Evolutionary conservation across 2,888 invertebrate genomes (phyloP), one percentile per base, ranked within the genome.

Genomic region (Lasioglossum villosulum): DNA sequence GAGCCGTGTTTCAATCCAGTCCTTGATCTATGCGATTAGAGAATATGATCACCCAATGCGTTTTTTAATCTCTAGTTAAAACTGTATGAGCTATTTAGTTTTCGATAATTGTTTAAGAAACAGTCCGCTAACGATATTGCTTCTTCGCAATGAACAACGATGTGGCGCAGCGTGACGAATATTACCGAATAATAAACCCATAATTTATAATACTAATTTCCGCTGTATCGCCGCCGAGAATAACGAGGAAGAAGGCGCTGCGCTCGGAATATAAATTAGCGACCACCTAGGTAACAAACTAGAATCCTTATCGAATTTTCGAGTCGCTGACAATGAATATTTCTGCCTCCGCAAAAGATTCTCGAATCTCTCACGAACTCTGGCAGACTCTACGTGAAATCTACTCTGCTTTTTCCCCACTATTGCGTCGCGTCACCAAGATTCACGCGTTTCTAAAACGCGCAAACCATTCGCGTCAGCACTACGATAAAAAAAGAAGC

Each of bases 141-240:
- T n/a, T 34, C 8, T 23, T 23, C 23, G 4, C 4, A 14, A n/a
- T 37, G 45, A 76, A 45, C 45, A 76, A 76, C 59, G 45, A 10
- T 0, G 30, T 1, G 59, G 30, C 39, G 39, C 6, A 3, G 6
- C 27, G 39, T 42, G 39, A 63, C 76, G 59, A 63, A 76, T 45
- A 63, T 66, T 45, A 48, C 45, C 45, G 76, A 76, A 66, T 76
- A 76, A 76, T 76, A 48, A n/a, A 66, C 23, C 66, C 59, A 66
- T 66, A 66, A 76, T 76, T 76, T 76, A 76, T 48, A 76, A 76
- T 76, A 76, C 42, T 76, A 76, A 76, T 76, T 76, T 66, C 45
- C 66, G 66, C 14, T 48, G 76, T 48, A 75, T 59, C 45, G 75
- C 12, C 45, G 45, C 30, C 30, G 66, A 52, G 30, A 45, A 68